These are phyloP conservation scores for Schizopygopsis pylzovi DNA, from an alignment of 2,797 vertebrate genomes.

Conservation along the genomic window DNA sequence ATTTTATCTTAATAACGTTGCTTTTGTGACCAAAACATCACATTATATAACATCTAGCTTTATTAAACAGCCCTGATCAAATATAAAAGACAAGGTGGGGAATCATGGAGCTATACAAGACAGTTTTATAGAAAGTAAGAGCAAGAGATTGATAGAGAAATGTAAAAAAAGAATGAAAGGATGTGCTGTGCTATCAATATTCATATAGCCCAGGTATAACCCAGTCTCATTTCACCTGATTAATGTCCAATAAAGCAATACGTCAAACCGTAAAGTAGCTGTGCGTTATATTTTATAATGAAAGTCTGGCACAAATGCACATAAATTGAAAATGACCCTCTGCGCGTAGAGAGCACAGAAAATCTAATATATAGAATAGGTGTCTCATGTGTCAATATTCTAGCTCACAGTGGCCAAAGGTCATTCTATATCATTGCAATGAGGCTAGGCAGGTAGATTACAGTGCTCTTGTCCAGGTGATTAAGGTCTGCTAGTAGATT, in stretches of 20 bases:
- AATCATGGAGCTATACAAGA: neutral
- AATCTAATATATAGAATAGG: constrained; percentile 32
- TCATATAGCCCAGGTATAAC: constrained; percentile 25
- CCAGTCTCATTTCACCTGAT: constrained; percentile 10
- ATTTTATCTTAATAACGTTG: neutral
- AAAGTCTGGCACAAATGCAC: constrained; percentile 12
- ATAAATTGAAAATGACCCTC: constrained; percentile 28
- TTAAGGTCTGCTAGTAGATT: constrained; percentile 40
- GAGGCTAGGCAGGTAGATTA: constrained; percentile 39
- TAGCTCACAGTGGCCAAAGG: constrained; percentile 43
- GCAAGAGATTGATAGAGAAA: constrained; percentile 7
- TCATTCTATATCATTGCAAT: constrained; percentile 38
- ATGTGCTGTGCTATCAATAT: constrained; percentile 10
- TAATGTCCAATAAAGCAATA: constrained; percentile 19
- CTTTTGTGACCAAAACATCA: neutral
- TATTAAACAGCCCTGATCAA: neutral
- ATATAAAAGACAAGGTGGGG: neutral
- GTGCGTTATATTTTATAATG: constrained; percentile 16
- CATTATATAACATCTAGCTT: neutral
- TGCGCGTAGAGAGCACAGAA: constrained; percentile 13
- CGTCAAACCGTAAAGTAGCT: neutral
- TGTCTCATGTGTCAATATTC: constrained; percentile 41
- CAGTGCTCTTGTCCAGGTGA: constrained; percentile 42
- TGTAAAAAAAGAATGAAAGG: constrained; percentile 18
- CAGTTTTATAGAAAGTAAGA: constrained; percentile 26